phyloP scores from a whole-genome alignment of 1,140 invertebrate genomes.

The Parapsyche elsis region DNA sequence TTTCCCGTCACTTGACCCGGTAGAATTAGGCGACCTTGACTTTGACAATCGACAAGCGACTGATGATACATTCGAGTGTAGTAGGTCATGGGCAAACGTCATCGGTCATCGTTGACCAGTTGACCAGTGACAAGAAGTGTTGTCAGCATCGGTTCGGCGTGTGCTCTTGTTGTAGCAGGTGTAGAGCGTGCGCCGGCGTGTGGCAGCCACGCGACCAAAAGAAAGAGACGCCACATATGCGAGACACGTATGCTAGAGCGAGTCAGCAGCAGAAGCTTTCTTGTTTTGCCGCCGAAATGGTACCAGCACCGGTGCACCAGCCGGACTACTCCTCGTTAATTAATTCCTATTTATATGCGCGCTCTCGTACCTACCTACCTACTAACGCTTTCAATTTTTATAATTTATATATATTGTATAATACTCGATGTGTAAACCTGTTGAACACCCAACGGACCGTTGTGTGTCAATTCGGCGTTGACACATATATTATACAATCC shows the following conservation, averaged over 20 bases:
- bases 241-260: not conserved
- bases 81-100: too few species aligned
- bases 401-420: too few species aligned
- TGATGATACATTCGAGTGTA: too few species aligned
- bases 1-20: not conserved
- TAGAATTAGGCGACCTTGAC: not conserved
- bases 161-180: constrained; percentile 10
- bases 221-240: constrained; percentile 15
- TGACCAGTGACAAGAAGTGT: not conserved
- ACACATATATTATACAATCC: too few species aligned
- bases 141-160: not conserved
- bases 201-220: constrained; percentile 41
- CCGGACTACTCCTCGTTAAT: not conserved
- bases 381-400: not conserved
- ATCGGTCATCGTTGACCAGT: too few species aligned
- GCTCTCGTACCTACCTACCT: not conserved
- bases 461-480: too few species aligned
- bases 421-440: too few species aligned
- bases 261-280: not conserved
- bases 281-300: not conserved
- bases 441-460: too few species aligned
- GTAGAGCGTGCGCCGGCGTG: constrained; percentile 40
- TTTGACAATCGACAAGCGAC: too few species aligned
- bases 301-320: not conserved
- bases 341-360: not conserved